phyloP scores from a whole-genome alignment of 2,888 invertebrate species.

The Papilio protenor region DNA sequence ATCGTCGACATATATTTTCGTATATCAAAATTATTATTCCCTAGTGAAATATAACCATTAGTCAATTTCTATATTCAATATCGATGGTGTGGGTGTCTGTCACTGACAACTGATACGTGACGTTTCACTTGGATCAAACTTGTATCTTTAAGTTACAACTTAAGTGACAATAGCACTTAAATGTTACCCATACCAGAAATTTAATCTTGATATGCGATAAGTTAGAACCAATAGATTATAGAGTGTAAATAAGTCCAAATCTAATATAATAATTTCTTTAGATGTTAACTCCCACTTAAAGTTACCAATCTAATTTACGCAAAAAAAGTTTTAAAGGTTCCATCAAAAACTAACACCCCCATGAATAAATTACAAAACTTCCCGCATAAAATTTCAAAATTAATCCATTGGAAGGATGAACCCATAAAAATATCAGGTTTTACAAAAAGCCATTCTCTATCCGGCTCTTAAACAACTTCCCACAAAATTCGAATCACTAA shows the following conservation, averaged over 20 bases:
- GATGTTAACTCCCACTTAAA: too few relatives aligned
- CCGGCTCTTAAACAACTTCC: slow-evolving; percentile 25
- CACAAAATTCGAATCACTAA: slow-evolving; percentile 29
- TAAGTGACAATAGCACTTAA: slow-evolving; percentile 22
- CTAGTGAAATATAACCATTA: not conserved
- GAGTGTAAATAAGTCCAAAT: not conserved
- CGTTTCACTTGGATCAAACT: slow-evolving; percentile 11
- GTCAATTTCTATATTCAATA: not conserved
- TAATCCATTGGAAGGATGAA: not conserved
- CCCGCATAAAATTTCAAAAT: not conserved
- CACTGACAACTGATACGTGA: not conserved
- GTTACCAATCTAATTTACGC: not conserved
- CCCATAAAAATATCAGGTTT: slow-evolving; percentile 1
- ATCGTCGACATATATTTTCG: not conserved
- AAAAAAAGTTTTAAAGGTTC: not conserved
- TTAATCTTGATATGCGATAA: slow-evolving; percentile 3
- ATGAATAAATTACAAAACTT: not conserved
- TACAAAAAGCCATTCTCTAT: not conserved
- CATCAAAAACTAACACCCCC: not conserved
- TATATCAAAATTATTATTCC: not conserved
- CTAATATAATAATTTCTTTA: not conserved
- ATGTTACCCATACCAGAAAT: not conserved
- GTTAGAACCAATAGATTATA: not conserved
- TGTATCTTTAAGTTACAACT: slow-evolving; percentile 4
- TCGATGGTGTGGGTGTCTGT: slow-evolving; percentile 3